phyloP scores from a whole-genome alignment of 2,888 invertebrate genomes.

The Flexamia atlantica region DNA sequence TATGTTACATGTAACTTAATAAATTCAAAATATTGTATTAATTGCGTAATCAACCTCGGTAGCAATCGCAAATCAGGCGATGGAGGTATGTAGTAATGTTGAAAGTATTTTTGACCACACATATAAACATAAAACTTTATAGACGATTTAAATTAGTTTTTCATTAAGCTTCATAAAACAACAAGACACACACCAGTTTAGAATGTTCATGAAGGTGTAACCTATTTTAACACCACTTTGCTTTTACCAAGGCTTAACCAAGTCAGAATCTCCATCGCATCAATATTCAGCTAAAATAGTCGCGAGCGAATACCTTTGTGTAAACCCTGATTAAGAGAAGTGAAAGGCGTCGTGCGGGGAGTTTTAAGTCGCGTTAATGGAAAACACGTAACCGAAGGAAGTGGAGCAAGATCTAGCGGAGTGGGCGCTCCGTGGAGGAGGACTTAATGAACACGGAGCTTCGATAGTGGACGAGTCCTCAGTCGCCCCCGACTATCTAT shows the following conservation, averaged over 20 bases:
- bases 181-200: no score
- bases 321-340: conserved; percentile 53
- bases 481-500: neutral
- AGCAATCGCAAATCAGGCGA: no score
- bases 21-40: no score
- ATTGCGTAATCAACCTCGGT: no score
- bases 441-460: conserved; percentile 51
- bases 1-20: no score
- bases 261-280: neutral
- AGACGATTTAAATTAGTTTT: no score
- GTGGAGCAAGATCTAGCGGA: conserved; percentile 19
- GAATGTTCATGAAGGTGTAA: no score
- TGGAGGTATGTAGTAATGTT: no score
- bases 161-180: no score
- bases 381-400: conserved; percentile 44
- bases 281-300: conserved; percentile 21
- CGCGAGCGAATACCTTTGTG: conserved; percentile 31
- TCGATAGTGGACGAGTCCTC: conserved; percentile 26
- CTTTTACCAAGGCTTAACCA: neutral
- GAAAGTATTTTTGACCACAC: no score
- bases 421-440: conserved; percentile 48
- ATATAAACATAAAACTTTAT: no score
- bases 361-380: conserved; percentile 57
- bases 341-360: conserved; percentile 43
- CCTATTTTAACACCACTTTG: neutral